Conservation (phyloP, 2,797 vertebrate species). For the Rachycentron canadum region DNA sequence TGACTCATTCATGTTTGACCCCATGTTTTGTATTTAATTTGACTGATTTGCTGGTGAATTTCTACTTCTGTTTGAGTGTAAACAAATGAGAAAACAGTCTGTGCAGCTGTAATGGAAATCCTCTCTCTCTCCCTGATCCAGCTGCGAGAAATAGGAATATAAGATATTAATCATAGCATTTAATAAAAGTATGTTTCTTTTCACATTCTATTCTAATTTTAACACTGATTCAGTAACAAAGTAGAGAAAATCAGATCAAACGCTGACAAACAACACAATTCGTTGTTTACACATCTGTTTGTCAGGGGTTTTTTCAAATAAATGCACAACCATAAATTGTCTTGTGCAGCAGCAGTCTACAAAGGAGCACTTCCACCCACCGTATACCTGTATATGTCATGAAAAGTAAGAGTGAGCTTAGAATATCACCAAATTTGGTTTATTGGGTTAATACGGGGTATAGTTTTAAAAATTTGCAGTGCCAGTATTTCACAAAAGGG, state of each 20-base stretch:
- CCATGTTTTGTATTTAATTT: neutral
- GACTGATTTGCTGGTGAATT: neutral
- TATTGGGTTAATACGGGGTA: neutral
- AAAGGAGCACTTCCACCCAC: neutral
- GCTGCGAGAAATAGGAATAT: neutral
- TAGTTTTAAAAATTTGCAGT: neutral
- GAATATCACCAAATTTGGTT: too few relatives aligned
- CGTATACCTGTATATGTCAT: neutral
- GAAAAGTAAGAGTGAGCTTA: neutral
- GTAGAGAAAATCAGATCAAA: too few relatives aligned
- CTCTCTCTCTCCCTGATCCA: neutral
- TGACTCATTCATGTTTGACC: too few relatives aligned
- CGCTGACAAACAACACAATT: neutral
- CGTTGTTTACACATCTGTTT: neutral
- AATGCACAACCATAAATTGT: neutral
- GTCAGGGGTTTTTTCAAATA: neutral
- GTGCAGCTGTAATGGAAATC: neutral
- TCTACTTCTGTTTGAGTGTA: neutral
- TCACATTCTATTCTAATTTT: neutral
- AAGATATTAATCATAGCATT: neutral
- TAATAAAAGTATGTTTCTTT: neutral
- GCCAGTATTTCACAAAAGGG: neutral
- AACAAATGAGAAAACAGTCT: neutral
- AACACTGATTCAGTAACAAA: neutral
- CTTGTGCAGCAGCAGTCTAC: neutral